These are phyloP conservation scores for Trachemys scripta DNA, from an alignment of 2,113 vertebrate species.

Conservation along the genomic window DNA sequence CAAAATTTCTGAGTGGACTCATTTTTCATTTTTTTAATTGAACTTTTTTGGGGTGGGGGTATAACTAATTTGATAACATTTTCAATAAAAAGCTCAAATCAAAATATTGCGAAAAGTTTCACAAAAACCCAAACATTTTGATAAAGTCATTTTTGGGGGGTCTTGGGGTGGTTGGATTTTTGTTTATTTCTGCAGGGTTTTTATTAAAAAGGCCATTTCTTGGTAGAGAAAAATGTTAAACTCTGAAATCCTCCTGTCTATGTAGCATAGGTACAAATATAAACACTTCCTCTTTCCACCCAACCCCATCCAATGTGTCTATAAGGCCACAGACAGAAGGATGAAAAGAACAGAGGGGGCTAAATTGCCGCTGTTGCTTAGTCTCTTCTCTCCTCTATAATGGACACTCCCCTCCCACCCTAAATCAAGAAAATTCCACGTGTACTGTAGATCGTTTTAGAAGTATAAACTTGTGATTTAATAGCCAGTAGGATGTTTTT, in stretches of 20 bases:
- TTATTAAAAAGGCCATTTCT: not conserved
- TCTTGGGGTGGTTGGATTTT: not conserved
- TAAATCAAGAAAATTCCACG: not conserved
- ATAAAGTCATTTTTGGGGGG: not conserved
- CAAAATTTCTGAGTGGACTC: not conserved
- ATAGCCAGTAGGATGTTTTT: not conserved
- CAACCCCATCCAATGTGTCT: not conserved
- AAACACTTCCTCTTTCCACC: not conserved
- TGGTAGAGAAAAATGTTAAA: not conserved
- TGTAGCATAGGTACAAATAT: not conserved
- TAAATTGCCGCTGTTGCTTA: not conserved
- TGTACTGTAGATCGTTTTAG: not conserved
- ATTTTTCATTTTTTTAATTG: not conserved
- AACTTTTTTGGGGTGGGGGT: not conserved
- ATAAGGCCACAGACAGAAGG: not conserved
- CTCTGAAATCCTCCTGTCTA: not conserved
- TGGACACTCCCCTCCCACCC: not conserved
- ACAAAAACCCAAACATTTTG: not conserved
- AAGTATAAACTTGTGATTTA: not conserved
- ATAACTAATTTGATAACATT: not conserved
- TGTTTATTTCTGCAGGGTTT: not conserved
- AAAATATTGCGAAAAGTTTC: not conserved
- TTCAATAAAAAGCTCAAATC: not conserved
- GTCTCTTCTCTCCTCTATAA: not conserved
- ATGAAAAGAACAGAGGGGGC: not conserved